A percentile compares a stretch with the other conserved stretches of the same genome.
Evolutionary conservation across 2,888 invertebrate genomes (phyloP).

Genomic region (Taenaris catops): DNA sequence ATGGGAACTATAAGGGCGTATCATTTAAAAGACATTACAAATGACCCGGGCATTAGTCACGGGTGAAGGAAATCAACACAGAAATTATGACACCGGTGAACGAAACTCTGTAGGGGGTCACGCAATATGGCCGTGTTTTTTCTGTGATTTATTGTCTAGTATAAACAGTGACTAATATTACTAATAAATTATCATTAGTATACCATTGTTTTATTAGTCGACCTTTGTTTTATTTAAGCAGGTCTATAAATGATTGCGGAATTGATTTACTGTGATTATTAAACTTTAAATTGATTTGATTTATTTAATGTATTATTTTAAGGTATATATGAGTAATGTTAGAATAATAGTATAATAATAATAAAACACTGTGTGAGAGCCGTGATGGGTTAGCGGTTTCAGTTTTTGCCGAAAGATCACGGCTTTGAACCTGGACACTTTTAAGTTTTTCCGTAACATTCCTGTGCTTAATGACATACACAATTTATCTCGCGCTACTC

Average conservation of each 20-base stretch:
- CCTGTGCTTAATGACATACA: too few relatives aligned
- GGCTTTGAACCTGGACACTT: too few relatives aligned
- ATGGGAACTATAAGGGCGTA: constrained; percentile 4
- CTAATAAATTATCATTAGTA: constrained; percentile 32
- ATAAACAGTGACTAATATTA: constrained; percentile 60
- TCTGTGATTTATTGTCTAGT: constrained; percentile 66
- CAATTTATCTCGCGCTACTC: too few relatives aligned
- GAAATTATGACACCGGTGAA: constrained; percentile 71
- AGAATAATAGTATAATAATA: too few relatives aligned
- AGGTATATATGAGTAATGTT: too few relatives aligned
- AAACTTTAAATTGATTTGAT: too few relatives aligned
- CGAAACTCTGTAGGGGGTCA: constrained; percentile 49
- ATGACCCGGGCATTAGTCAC: constrained; percentile 56
- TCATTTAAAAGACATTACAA: constrained; percentile 43
- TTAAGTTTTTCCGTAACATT: too few relatives aligned
- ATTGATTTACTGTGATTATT: too few relatives aligned
- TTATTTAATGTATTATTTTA: too few relatives aligned
- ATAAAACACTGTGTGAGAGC: too few relatives aligned
- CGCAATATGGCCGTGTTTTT: constrained; percentile 58
- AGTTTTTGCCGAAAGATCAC: too few relatives aligned
- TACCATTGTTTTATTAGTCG: constrained; percentile 16
- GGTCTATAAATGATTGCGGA: neutral
- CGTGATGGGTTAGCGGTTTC: too few relatives aligned
- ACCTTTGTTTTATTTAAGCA: constrained; percentile 4
- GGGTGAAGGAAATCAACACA: constrained; percentile 56